Evolutionary conservation across 2,113 vertebrate genomes (phyloP), one percentile per base, ranked within the genome.

Genomic region (Pampusana beccarii): DNA sequence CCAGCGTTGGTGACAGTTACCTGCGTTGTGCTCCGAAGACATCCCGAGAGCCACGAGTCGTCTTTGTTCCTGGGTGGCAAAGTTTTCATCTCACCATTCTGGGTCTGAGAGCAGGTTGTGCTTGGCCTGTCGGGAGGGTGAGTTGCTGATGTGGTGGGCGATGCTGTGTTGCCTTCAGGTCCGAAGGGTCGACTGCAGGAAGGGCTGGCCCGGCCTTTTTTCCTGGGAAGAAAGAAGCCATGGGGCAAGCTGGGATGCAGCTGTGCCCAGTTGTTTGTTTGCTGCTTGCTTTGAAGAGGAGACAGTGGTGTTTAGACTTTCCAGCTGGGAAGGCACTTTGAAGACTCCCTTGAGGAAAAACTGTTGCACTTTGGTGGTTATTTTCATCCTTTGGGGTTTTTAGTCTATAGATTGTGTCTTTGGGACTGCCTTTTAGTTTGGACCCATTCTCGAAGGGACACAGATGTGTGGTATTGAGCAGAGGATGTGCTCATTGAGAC

Each of bases 281-380:
- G 1, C 75, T 92, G 73, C 77, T 50, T 89, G 34, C 65, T 46
- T 69, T 57, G 23, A 84, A 78, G 73, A 89, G 53, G 57, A 91
- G 44, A 38, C 20, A 33, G 70, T 69, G 13, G 17, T 89, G 80
- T 74, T 94, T 67, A 81, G 83, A 69, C 36, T 84, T 91, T 56
- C 53, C 83, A 91, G 65, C 83, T 88, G 86, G 56, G 83, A 92
- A 91, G 73, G 21, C 42, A 24, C 58, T 90, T 86, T 83, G 88
- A 93, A 93, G 90, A 40, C 29, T 91, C 91, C 33, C 50, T 89
- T 79, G 83, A 79, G 65, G 40, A 74, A 79, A 75, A 92, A 3
- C 42, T 86, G 28, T 85, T 80, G 28, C 16, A 23, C 44, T 93
- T 80, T 21, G 14, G 50, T 75, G 44, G 33, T 88, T 95, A 54